Evolutionary conservation across 2,888 invertebrate species (phyloP).

Genomic region (Mythimna pallens): DNA sequence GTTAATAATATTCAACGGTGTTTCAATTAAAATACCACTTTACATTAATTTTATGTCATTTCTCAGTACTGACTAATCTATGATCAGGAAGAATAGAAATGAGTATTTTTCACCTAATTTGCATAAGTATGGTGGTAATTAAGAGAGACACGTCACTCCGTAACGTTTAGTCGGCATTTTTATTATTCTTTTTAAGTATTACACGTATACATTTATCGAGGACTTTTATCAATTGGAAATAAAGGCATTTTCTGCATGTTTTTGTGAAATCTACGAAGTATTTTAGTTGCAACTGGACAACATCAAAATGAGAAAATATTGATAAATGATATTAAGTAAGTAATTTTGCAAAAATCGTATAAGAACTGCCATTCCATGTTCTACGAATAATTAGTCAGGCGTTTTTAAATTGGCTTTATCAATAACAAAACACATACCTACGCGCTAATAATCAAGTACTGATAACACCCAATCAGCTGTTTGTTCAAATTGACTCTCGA

Average conservation of each 20-base stretch:
- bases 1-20: conserved; percentile 43
- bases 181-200: neutral
- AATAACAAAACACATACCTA: conserved; percentile 1
- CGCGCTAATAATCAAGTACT: neutral
- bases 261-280: no score
- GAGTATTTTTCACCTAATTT: conserved; percentile 15
- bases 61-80: conserved; percentile 18
- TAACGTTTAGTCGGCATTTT: neutral
- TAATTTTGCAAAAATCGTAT: no score
- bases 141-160: neutral
- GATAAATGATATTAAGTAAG: no score
- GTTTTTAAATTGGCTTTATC: conserved; percentile 2
- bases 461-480: conserved; percentile 27
- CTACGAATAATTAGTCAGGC: neutral
- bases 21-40: conserved; percentile 32
- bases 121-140: conserved; percentile 11
- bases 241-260: no score
- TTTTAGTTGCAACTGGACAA: no score
- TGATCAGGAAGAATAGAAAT: conserved; percentile 32
- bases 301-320: no score
- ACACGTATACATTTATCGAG: no score
- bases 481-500: neutral
- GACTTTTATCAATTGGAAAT: no score
- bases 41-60: conserved; percentile 27
- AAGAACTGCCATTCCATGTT: conserved; percentile 4